A percentile compares a stretch with the other conserved stretches of the same genome.
These are phyloP conservation scores for Volucella bombylans DNA, from an alignment of 2,888 invertebrate species.

Conservation along the genomic window DNA sequence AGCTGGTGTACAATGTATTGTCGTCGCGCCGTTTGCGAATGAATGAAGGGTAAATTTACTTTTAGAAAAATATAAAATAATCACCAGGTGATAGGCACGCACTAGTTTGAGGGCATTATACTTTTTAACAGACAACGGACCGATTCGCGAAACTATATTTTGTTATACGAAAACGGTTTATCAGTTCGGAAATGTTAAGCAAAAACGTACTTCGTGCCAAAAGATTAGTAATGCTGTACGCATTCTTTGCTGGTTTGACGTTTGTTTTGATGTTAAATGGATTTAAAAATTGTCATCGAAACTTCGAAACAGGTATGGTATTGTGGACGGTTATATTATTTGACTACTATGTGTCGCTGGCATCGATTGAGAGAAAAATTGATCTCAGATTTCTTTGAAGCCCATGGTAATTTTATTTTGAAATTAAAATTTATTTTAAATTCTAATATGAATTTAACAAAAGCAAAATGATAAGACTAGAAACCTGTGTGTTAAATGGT, in stretches of 20 bases:
- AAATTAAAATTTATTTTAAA: no score
- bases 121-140: slow-evolving; percentile 1
- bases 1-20: slow-evolving; percentile 26
- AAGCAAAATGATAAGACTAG: no score
- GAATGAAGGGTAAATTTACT: slow-evolving; percentile 56
- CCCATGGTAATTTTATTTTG: neutral
- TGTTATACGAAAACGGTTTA: slow-evolving; percentile 43
- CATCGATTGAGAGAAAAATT: no score
- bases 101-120: slow-evolving; percentile 30
- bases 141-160: slow-evolving; percentile 12
- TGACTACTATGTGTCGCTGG: slow-evolving; percentile 34
- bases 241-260: slow-evolving; percentile 64
- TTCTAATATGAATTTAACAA: no score
- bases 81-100: slow-evolving; percentile 8
- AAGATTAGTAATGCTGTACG: slow-evolving; percentile 68
- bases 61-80: slow-evolving; percentile 14
- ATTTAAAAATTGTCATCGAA: slow-evolving; percentile 42
- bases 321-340: neutral
- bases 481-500: no score
- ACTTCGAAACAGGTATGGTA: slow-evolving; percentile 38
- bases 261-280: slow-evolving; percentile 65
- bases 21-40: slow-evolving; percentile 65
- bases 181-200: slow-evolving; percentile 46
- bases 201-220: slow-evolving; percentile 58
- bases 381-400: no score